Base-by-base conservation (phyloP, 2,797 vertebrate genomes). In the Chiloscyllium punctatum region DNA sequence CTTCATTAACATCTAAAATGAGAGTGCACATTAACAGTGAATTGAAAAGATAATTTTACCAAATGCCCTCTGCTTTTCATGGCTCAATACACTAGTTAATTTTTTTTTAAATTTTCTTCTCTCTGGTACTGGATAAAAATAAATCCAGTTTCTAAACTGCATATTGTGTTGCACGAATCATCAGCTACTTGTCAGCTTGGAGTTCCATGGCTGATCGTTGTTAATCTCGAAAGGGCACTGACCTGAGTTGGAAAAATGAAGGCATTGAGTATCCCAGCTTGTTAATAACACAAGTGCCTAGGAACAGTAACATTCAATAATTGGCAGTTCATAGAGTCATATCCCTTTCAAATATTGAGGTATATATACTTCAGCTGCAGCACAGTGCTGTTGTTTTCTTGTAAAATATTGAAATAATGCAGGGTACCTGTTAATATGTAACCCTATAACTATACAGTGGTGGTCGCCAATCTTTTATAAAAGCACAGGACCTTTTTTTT, bases 191-290 rank as follows among this genome's bases (percentile, higher is more conserved):
- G 42, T 51, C 94, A 53, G 71, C 69, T 71, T 74, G 69, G 69
- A 51, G 25, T 16, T 51, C 42, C 30, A 48, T 53, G 66, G 7
- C 48, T 95, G 42, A 74, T 53, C 69, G 57, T 57, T 77, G 42
- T 18, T 95, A 77, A 95, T 95, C 33, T 30, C 71, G 33, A 51
- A 53, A 96, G 97, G 98, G 98, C 98, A 98, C 97, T 98, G 98
- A 97, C 97, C 97, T 97, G 96, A 97, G 97, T 94, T 96, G 96
- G 97, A 97, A 96, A 97, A 97, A 95, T 96, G 96, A 79, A 66
- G 92, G 97, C 98, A 98, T 98, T 98, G 57, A 15, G 13, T 96
- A 96, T 96, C 97, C 97, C 79, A 95, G 97, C 97, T 96, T n/a
- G 96, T 96, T 97, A 97, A 98, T 98, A 97, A 97, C 96, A 88